Percentiles rank a stretch among this genome's conserved stretches.
Conservation (phyloP, 2,113 vertebrate genomes). For the Motacilla tschutschensis region DNA sequence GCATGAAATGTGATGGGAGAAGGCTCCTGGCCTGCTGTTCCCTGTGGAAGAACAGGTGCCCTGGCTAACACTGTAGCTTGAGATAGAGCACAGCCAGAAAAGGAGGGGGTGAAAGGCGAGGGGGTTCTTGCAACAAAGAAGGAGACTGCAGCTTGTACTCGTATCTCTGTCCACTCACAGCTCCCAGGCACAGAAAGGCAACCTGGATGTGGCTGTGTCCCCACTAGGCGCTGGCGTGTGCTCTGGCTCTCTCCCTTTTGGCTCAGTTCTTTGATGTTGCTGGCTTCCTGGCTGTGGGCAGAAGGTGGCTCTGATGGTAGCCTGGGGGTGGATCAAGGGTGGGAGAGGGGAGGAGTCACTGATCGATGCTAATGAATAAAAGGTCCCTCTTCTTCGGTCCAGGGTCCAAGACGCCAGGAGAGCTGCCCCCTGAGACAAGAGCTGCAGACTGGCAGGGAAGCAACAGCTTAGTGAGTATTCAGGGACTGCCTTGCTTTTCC, state of each 20-base stretch:
- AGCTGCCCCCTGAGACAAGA: background rate
- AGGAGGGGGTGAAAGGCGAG: background rate
- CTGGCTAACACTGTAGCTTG: background rate
- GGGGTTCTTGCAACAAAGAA: background rate
- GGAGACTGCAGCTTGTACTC: background rate
- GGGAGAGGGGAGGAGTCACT: conserved; percentile 57
- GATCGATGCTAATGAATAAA: conserved; percentile 53
- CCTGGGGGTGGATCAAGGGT: conserved; percentile 36
- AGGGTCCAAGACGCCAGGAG: background rate
- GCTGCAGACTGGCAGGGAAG: background rate
- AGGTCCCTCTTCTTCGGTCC: conserved; percentile 4
- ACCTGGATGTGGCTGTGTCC: background rate
- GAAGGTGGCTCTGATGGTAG: conserved; percentile 45
- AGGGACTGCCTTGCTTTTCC: conserved; percentile 16
- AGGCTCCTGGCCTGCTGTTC: background rate
- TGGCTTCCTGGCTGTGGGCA: conserved; percentile 35
- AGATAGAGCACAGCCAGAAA: background rate
- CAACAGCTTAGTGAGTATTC: conserved; percentile 36
- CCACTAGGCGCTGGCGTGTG: background rate
- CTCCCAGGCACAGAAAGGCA: background rate
- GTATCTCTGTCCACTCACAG: background rate
- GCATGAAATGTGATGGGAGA: background rate
- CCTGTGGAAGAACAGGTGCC: background rate
- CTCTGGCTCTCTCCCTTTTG: background rate
- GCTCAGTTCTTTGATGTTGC: background rate